phyloP scores from a whole-genome alignment of 2,113 vertebrate species.

The Plestiodon gilberti region DNA sequence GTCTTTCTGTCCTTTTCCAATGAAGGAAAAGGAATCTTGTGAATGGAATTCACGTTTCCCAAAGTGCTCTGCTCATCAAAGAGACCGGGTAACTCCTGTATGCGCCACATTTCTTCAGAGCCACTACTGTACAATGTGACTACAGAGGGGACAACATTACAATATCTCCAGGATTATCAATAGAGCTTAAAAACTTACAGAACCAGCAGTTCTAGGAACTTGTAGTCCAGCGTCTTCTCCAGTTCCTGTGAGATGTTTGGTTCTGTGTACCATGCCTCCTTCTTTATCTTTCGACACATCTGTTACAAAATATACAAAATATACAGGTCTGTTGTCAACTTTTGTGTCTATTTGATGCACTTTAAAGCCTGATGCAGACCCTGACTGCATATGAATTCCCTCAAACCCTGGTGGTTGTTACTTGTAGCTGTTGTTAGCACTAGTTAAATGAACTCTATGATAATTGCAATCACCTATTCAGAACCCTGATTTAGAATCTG shows the following conservation, averaged over 20 bases:
- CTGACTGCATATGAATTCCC: background rate
- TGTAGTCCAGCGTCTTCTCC: slow-evolving; percentile 22
- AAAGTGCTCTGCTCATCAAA: too few relatives aligned
- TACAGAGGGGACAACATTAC: background rate
- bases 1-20: background rate
- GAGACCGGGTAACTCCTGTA: too few relatives aligned
- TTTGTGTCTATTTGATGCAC: too few relatives aligned
- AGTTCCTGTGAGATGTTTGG: background rate
- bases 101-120: background rate
- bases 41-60: background rate
- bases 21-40: background rate
- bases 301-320: background rate
- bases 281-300: background rate
- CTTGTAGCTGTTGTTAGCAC: background rate
- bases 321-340: background rate
- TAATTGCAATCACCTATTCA: background rate
- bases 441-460: background rate
- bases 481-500: background rate
- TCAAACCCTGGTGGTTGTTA: background rate
- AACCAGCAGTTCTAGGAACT: slow-evolving; percentile 46
- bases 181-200: slow-evolving; percentile 21
- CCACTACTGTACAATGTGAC: too few relatives aligned
- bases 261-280: background rate
- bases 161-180: background rate
- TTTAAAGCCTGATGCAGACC: too few relatives aligned